These are phyloP conservation scores for Physella acuta DNA, from an alignment of 1,140 invertebrate species.

Conservation along the genomic window DNA sequence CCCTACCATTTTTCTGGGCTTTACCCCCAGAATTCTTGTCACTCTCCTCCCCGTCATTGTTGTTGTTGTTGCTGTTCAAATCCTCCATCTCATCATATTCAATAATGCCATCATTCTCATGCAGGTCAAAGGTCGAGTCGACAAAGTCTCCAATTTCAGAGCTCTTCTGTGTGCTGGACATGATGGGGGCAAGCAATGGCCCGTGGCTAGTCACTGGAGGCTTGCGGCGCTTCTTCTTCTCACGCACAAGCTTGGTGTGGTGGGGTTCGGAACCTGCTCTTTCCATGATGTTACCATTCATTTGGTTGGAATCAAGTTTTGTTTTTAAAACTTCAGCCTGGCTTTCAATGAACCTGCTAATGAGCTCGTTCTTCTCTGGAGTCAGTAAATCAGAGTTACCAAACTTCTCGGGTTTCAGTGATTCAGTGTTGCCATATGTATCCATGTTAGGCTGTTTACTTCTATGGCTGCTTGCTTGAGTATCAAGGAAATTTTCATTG, in stretches of 20 bases:
- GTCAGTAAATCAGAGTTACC: background rate
- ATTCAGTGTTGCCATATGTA: background rate
- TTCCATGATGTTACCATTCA: background rate
- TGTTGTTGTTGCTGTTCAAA: background rate
- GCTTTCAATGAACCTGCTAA: conserved; percentile 17
- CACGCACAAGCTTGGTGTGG: background rate
- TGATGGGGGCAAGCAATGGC: conserved; percentile 33
- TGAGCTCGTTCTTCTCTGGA: conserved; percentile 20
- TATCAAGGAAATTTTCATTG: background rate
- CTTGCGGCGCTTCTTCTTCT: background rate
- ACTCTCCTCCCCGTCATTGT: background rate
- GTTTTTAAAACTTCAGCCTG: background rate
- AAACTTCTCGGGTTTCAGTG: background rate
- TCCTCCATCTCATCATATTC: background rate
- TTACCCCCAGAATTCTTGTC: background rate
- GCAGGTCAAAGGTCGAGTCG: conserved; percentile 1
- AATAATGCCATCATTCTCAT: background rate
- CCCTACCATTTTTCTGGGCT: background rate
- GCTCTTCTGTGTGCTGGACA: conserved; percentile 47
- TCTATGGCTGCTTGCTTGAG: background rate
- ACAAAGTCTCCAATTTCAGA: conserved; percentile 33
- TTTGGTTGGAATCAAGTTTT: background rate
- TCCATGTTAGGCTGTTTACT: background rate
- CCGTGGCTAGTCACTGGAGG: conserved; percentile 6
- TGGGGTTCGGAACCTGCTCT: background rate